Percentiles rank a stretch among this genome's conserved stretches.
phyloP scores from a whole-genome alignment of 2,113 vertebrate species.

The Embiotoca jacksoni region DNA sequence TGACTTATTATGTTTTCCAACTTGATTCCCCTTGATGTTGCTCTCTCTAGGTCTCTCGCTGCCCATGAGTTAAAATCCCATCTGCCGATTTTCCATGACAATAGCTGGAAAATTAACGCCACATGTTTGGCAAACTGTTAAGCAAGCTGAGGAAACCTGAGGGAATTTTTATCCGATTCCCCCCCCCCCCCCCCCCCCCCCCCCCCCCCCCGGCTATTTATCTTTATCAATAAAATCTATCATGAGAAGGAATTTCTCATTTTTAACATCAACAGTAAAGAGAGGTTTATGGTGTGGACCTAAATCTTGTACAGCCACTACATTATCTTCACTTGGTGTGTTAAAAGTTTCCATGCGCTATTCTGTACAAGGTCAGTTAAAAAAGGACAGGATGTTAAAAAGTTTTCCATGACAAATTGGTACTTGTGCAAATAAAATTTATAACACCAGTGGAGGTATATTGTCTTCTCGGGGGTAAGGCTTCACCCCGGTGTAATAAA shows the following conservation, averaged over 20 bases:
- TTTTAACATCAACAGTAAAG: constrained; percentile 6
- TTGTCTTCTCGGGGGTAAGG: constrained; percentile 40
- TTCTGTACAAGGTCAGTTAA: constrained; percentile 33
- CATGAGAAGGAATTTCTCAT: constrained; percentile 43
- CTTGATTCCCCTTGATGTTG: constrained; percentile 73
- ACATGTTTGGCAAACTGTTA: constrained; percentile 81
- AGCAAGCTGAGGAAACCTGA: constrained; percentile 36
- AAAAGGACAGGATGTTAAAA: constrained; percentile 44
- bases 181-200: neutral
- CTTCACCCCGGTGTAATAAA: constrained; percentile 33
- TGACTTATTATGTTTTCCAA: constrained; percentile 80
- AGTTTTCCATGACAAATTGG: constrained; percentile 53
- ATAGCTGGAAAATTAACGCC: constrained; percentile 84
- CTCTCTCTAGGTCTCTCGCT: constrained; percentile 71
- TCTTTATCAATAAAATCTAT: constrained; percentile 45
- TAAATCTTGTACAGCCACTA: neutral
- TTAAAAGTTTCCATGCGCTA: constrained; percentile 36
- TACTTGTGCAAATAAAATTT: constrained; percentile 49
- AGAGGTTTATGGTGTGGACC: constrained; percentile 17
- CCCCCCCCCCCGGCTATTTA: constrained; percentile 15
- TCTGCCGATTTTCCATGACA: constrained; percentile 76
- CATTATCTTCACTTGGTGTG: neutral
- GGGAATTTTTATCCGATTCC: constrained; percentile 40
- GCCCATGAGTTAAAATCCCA: constrained; percentile 80
- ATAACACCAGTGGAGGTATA: constrained; percentile 27